A percentile compares a stretch with the other conserved stretches of the same genome.
Conservation (phyloP, 2,113 vertebrate species). For the Puffinus mauretanicus region DNA sequence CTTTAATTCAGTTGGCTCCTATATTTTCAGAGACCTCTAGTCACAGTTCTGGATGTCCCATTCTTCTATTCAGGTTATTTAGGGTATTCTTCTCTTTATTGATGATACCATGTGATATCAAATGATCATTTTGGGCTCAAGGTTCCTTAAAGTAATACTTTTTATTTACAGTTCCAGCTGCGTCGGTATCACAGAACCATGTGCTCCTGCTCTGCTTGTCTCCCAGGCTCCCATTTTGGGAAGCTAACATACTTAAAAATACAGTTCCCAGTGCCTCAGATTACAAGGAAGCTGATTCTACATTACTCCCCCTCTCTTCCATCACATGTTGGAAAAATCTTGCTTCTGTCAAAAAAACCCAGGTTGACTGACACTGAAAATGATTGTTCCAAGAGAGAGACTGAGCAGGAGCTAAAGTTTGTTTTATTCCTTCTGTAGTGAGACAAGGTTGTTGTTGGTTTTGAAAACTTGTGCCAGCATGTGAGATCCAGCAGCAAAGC, state of each 20-base stretch:
- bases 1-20: background rate
- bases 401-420: slow-evolving; percentile 9
- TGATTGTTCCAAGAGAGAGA: background rate
- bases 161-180: background rate
- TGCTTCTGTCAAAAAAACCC: background rate
- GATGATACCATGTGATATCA: background rate
- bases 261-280: background rate
- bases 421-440: background rate
- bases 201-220: background rate
- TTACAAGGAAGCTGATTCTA: background rate
- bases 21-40: background rate
- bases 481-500: slow-evolving; percentile 28
- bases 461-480: slow-evolving; percentile 9
- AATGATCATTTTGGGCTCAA: background rate
- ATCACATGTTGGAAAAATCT: background rate
- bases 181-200: background rate
- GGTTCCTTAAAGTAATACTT: background rate
- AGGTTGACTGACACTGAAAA: background rate
- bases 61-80: background rate
- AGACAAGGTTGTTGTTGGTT: background rate
- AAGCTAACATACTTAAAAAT: background rate
- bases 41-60: background rate
- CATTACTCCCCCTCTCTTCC: background rate
- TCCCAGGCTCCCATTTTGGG: background rate
- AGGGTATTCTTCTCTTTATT: background rate